A percentile compares a stretch with the other conserved stretches of the same genome.
phyloP scores from a whole-genome alignment of 1,140 invertebrate genomes.

The Globodera ellingtonae region DNA sequence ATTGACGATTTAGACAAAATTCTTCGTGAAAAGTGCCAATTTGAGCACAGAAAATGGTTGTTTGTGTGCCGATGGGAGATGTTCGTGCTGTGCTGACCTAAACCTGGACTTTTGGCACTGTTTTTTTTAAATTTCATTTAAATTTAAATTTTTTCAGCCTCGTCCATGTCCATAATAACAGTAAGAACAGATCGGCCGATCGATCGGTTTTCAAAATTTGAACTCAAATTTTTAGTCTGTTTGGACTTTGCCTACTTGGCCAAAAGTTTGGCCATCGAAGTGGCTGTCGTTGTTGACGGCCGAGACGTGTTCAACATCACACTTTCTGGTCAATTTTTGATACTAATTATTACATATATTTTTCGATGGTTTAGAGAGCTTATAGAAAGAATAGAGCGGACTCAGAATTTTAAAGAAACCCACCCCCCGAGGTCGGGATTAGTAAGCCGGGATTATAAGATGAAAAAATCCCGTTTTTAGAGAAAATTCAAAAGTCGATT shows the following conservation, averaged over 20 bases:
- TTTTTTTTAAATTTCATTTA: background rate
- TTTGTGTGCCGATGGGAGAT: background rate
- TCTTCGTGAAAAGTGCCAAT: background rate
- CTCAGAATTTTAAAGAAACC: too few species aligned
- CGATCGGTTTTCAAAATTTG: background rate
- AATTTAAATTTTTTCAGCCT: background rate
- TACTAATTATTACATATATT: background rate
- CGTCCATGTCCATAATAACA: background rate
- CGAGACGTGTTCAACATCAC: background rate
- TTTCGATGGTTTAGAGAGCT: too few species aligned
- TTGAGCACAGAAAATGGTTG: background rate
- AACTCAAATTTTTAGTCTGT: background rate
- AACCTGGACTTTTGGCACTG: background rate
- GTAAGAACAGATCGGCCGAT: background rate
- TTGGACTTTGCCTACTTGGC: background rate
- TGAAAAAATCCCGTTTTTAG: too few species aligned
- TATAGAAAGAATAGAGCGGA: too few species aligned
- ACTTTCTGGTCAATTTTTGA: background rate
- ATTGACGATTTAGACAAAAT: background rate
- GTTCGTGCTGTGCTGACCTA: background rate
- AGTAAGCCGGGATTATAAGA: too few species aligned
- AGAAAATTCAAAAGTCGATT: too few species aligned
- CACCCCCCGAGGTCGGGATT: too few species aligned
- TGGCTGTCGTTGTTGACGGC: background rate
- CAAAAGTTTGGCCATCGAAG: background rate